A percentile compares a stretch with the other conserved stretches of the same genome.
Conservation (phyloP, 1,140 invertebrate genomes). For the Cotesia chilonis region DNA sequence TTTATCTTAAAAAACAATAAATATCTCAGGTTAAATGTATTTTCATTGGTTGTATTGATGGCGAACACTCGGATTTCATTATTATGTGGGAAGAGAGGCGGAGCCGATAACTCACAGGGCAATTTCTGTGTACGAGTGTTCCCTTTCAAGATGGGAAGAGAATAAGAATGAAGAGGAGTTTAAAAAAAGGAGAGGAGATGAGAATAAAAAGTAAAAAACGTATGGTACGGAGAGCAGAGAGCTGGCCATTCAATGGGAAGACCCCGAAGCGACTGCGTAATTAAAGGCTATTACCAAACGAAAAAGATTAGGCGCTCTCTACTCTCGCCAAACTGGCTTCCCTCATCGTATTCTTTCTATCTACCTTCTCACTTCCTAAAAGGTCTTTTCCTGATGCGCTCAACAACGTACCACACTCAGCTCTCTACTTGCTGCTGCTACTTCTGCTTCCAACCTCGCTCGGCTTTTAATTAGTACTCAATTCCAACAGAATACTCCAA, state of each 20-base stretch:
- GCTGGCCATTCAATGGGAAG: slow-evolving; percentile 41
- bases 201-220: slow-evolving; percentile 13
- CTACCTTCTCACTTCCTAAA: slow-evolving; percentile 7
- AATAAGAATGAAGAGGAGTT: slow-evolving; percentile 34
- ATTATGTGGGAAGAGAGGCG: slow-evolving; percentile 37
- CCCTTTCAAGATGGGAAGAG: slow-evolving; percentile 36
- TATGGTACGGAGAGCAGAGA: slow-evolving; percentile 8
- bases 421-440: slow-evolving; percentile 1
- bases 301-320: slow-evolving; percentile 35
- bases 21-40: slow-evolving; percentile 39
- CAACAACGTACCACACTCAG: slow-evolving; percentile 8
- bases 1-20: slow-evolving; percentile 20
- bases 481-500: slow-evolving; percentile 5
- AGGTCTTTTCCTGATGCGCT: slow-evolving; percentile 23
- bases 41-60: slow-evolving; percentile 28
- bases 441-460: slow-evolving; percentile 16
- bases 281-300: slow-evolving; percentile 49
- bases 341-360: slow-evolving; percentile 34
- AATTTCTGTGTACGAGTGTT: slow-evolving; percentile 33
- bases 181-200: slow-evolving; percentile 33
- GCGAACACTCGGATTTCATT: slow-evolving; percentile 30
- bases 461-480: slow-evolving; percentile 30
- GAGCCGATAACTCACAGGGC: slow-evolving; percentile 37
- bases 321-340: slow-evolving; percentile 39
- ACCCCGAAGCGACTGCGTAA: slow-evolving; percentile 44